Evolutionary conservation across 1,140 invertebrate genomes (phyloP), one percentile per base, ranked within the genome.

Genomic region (Pogonomyrmex californicus): DNA sequence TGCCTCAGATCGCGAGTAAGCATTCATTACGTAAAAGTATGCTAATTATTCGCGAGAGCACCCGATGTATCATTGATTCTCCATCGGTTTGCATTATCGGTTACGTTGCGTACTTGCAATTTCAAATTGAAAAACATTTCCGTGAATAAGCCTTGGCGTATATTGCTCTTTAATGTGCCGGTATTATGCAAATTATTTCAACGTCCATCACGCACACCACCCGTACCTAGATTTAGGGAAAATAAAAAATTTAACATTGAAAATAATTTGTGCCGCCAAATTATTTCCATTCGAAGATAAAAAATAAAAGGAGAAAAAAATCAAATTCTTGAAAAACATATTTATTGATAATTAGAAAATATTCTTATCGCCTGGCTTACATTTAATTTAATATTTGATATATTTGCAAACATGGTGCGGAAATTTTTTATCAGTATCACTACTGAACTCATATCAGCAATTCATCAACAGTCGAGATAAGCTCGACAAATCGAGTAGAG

Each of bases 11-110:
- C 36, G 62, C 68, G 44, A 58, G 70, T 54, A 78, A 86, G 73
- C 73, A n/a, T 71, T 73, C 87, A 89, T 89, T 89, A 89, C 88
- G 83, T 58, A 89, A 89, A 89, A 89, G 85, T 89, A 86, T 77
- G 88, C 85, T 89, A 89, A 89, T 89, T 89, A 88, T 89, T 89
- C 86, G 86, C 12, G 70, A 85, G 86, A 73, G 41, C 41, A 30
- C 23, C 17, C 23, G 65, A 76, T 54, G 65, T 85, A 88, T 88
- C 81, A 87, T 68, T 81, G 86, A 81, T 81, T 12, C 36, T 54
- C 36, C 7, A 81, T 81, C 63, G 77, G 36, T 41, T 81, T 70
- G 63, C 77, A 47, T 70, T 23, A 54, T 54, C 36, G 23, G 38
- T 17, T n/a, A n/a, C 12, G 12, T 79, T 81, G 65, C 49, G 36